Conservation (phyloP, 1,140 invertebrate species). For the Papilio glaucus region DNA sequence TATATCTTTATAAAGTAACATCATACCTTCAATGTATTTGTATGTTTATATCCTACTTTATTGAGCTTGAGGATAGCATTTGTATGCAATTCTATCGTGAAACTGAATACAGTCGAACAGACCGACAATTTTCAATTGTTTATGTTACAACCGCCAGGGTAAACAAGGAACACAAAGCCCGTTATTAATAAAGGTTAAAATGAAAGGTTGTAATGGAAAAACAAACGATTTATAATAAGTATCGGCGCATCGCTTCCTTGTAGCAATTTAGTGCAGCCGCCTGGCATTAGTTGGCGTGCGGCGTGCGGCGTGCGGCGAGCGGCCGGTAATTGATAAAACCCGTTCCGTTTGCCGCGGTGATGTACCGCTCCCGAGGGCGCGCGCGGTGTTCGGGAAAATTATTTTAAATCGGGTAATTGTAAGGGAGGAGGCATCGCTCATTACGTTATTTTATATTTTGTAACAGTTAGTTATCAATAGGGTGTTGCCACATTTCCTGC, state of each 20-base stretch:
- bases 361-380: conserved; percentile 10
- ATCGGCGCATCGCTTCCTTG: conserved; percentile 27
- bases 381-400: conserved; percentile 12
- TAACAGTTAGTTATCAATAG: conserved; percentile 13
- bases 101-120: too few species aligned
- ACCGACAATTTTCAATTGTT: not conserved
- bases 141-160: not conserved
- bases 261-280: conserved; percentile 16
- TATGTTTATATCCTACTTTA: too few species aligned
- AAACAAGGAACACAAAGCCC: conserved; percentile 2
- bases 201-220: conserved; percentile 28
- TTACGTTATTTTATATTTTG: conserved; percentile 23
- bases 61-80: too few species aligned
- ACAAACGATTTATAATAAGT: conserved; percentile 19
- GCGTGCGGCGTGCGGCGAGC: not conserved
- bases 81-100: too few species aligned
- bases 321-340: conserved; percentile 23
- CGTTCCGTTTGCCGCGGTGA: conserved; percentile 20
- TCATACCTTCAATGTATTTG: too few species aligned
- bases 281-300: conserved; percentile 2
- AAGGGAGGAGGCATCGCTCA: not conserved
- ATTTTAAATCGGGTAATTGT: conserved; percentile 33
- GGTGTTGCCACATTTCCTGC: too few species aligned
- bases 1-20: too few species aligned
- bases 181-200: conserved; percentile 23